These are phyloP conservation scores for Hyperoplus lanceolatus DNA, from an alignment of 2,797 vertebrate genomes.

Conservation along the genomic window DNA sequence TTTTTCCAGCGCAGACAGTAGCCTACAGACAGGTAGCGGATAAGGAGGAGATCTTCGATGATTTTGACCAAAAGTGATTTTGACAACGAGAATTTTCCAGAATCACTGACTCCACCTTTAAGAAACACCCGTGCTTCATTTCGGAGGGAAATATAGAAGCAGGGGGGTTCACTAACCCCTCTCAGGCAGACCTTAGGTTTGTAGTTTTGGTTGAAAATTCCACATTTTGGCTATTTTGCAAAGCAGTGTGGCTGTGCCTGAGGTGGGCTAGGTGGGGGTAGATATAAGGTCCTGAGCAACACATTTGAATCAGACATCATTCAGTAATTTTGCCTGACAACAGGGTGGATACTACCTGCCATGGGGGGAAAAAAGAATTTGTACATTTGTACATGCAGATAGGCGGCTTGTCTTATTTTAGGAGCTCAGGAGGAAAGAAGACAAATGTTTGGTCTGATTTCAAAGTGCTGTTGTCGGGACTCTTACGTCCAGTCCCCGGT, in stretches of 20 bases:
- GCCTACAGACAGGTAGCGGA: too few species aligned
- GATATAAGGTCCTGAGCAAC: slow-evolving; percentile 67
- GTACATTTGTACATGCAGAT: slow-evolving; percentile 54
- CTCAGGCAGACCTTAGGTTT: slow-evolving; percentile 62
- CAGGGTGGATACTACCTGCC: slow-evolving; percentile 35
- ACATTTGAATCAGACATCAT: slow-evolving; percentile 57
- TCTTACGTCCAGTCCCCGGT: slow-evolving; percentile 58
- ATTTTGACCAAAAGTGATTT: too few species aligned
- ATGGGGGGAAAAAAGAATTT: slow-evolving; percentile 7
- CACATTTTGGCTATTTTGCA: slow-evolving; percentile 22
- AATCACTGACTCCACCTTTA: background rate
- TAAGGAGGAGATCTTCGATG: too few species aligned
- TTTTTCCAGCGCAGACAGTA: too few species aligned
- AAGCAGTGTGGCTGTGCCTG: slow-evolving; percentile 63
- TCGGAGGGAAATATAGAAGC: slow-evolving; percentile 59
- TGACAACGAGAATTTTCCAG: too few species aligned
- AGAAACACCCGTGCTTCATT: slow-evolving; percentile 57
- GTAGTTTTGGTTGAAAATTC: background rate
- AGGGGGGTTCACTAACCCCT: slow-evolving; percentile 60
- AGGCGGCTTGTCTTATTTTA: slow-evolving; percentile 58
- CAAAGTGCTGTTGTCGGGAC: slow-evolving; percentile 72
- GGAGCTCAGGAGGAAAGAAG: slow-evolving; percentile 39
- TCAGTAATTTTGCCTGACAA: slow-evolving; percentile 17
- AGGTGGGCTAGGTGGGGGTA: slow-evolving; percentile 70
- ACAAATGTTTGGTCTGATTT: slow-evolving; percentile 53